A percentile compares a stretch with the other conserved stretches of the same genome.
phyloP scores from a whole-genome alignment of 2,113 vertebrate genomes.

The Lepus europaeus region DNA sequence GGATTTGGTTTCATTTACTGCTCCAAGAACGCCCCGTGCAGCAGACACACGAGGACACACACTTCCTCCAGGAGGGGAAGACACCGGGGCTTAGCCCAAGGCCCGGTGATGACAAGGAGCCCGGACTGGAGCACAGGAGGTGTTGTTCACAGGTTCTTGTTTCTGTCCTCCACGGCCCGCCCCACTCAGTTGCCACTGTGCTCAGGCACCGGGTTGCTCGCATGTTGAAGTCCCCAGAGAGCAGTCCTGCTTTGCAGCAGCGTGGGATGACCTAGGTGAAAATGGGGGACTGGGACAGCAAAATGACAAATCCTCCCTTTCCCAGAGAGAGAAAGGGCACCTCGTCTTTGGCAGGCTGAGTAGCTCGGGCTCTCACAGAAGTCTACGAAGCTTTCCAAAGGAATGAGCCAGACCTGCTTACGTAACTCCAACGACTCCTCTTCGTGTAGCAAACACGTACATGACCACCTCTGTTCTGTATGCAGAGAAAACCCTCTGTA shows the following conservation, averaged over 20 bases:
- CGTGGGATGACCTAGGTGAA: neutral
- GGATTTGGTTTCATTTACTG: neutral
- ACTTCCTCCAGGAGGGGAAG: neutral
- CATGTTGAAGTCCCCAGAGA: neutral
- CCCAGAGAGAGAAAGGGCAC: neutral
- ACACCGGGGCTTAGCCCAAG: neutral
- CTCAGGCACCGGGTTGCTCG: neutral
- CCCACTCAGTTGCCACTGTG: neutral
- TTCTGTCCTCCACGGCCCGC: accelerated
- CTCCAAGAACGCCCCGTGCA: neutral
- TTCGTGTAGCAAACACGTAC: neutral
- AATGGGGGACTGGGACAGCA: neutral
- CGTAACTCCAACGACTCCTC: neutral
- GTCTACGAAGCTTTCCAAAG: neutral
- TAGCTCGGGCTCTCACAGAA: neutral
- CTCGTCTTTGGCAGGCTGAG: neutral
- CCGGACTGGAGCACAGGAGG: slow-evolving; percentile 20
- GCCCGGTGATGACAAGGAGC: accelerated
- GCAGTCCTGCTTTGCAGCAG: neutral
- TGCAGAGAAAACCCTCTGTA: neutral
- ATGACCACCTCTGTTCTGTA: neutral
- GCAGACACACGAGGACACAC: neutral
- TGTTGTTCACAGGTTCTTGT: neutral
- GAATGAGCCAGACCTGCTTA: neutral
- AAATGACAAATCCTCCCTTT: neutral